A percentile compares a stretch with the other conserved stretches of the same genome.
Conservation (phyloP, 2,113 vertebrate genomes). For the Grammomys dolichurus region DNA sequence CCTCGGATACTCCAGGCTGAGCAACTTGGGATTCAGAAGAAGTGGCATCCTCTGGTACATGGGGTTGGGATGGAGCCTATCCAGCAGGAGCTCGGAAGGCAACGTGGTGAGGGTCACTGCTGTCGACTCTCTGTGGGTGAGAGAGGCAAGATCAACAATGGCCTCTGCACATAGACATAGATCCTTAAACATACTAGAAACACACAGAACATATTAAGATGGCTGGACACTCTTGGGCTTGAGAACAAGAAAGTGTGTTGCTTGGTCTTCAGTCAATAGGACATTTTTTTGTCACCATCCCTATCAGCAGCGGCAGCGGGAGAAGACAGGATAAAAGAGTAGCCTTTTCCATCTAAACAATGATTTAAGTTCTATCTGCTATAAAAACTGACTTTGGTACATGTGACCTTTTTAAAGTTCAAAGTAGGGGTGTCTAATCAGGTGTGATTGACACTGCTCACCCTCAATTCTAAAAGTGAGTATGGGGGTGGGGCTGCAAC, state of each 20-base stretch:
- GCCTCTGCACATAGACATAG: background rate
- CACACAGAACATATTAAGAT: background rate
- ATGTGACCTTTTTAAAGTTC: background rate
- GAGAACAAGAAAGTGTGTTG: background rate
- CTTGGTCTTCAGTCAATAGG: constrained; percentile 1
- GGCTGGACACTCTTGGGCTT: background rate
- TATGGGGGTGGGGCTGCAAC: background rate
- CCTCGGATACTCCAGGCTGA: constrained; percentile 97
- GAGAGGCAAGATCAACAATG: constrained; percentile 40
- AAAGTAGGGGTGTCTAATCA: background rate
- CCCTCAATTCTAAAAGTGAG: background rate
- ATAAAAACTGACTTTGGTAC: constrained; percentile 8
- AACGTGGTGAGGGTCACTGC: constrained; percentile 93
- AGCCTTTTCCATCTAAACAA: background rate
- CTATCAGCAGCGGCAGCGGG: background rate
- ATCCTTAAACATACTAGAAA: background rate
- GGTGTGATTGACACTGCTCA: no score
- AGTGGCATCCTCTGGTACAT: constrained; percentile 99
- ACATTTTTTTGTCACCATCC: background rate
- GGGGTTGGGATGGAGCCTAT: constrained; percentile 97
- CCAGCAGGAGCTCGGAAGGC: constrained; percentile 96
- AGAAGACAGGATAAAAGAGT: background rate
- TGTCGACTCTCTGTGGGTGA: constrained; percentile 88
- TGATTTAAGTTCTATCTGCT: background rate
- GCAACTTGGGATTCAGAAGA: constrained; percentile 96